These are phyloP conservation scores for Bubo scandiacus DNA, from an alignment of 2,113 vertebrate genomes.

Conservation along the genomic window DNA sequence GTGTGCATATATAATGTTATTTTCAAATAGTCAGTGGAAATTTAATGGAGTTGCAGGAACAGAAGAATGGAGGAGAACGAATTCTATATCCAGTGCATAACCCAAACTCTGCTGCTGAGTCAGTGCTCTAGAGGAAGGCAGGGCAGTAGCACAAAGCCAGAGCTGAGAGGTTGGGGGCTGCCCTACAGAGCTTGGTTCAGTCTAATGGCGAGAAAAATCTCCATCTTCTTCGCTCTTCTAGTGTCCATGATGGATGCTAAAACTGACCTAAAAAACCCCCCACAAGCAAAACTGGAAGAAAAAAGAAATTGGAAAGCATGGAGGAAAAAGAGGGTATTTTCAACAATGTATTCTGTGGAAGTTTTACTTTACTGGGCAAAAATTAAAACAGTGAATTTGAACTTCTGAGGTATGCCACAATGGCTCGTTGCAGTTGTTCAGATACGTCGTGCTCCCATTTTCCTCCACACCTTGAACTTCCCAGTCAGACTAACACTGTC, in stretches of 20 bases:
- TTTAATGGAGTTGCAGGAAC: neutral
- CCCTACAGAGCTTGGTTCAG: neutral
- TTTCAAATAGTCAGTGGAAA: constrained; percentile 16
- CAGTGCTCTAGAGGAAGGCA: neutral
- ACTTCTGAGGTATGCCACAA: neutral
- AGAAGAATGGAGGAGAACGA: neutral
- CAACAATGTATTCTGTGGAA: neutral
- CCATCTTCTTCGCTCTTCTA: neutral
- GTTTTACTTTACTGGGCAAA: neutral
- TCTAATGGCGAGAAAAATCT: neutral
- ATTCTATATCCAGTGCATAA: neutral
- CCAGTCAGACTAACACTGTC: neutral
- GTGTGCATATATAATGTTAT: neutral
- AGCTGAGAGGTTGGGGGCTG: neutral
- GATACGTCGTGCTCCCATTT: accelerated
- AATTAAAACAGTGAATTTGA: neutral
- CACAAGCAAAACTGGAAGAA: neutral
- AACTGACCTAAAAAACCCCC: neutral
- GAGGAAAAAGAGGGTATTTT: neutral
- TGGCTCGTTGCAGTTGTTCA: neutral
- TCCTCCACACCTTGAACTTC: neutral
- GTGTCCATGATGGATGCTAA: neutral
- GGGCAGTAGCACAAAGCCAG: neutral
- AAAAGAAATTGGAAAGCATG: neutral
- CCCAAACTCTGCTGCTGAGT: neutral